phyloP scores from a whole-genome alignment of 2,888 invertebrate genomes.

The Cecidostiba fungosa region DNA sequence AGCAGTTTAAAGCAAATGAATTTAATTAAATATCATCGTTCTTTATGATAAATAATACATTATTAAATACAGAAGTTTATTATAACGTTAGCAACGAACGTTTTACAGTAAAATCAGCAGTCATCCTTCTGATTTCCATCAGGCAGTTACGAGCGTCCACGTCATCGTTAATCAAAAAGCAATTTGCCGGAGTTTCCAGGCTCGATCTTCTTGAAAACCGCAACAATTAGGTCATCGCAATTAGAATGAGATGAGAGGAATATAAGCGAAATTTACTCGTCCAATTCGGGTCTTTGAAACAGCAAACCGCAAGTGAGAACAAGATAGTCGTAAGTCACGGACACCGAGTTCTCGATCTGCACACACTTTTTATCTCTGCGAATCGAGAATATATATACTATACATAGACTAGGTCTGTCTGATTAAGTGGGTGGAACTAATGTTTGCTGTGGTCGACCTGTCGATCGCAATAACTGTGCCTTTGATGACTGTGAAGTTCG shows the following conservation, averaged over 20 bases:
- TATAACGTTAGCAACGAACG: not conserved
- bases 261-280: conserved; percentile 6
- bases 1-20: no score
- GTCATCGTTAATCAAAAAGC: conserved; percentile 84
- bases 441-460: conserved; percentile 78
- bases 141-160: conserved; percentile 80
- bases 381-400: not conserved
- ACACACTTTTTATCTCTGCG: conserved; percentile 35
- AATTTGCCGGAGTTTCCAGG: conserved; percentile 81
- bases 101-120: conserved; percentile 56
- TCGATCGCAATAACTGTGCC: conserved; percentile 83
- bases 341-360: conserved; percentile 75
- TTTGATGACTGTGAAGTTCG: conserved; percentile 85
- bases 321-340: conserved; percentile 76
- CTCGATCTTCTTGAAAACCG: not conserved
- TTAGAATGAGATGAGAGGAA: not conserved
- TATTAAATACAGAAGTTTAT: not conserved
- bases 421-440: not conserved
- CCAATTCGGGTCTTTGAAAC: conserved; percentile 68
- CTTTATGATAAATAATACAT: not conserved
- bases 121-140: conserved; percentile 68
- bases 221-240: not conserved
- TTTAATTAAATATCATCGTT: no score
- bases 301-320: conserved; percentile 75
- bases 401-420: not conserved